These are phyloP conservation scores for Microchirus variegatus DNA, from an alignment of 2,797 vertebrate genomes.

Conservation along the genomic window DNA sequence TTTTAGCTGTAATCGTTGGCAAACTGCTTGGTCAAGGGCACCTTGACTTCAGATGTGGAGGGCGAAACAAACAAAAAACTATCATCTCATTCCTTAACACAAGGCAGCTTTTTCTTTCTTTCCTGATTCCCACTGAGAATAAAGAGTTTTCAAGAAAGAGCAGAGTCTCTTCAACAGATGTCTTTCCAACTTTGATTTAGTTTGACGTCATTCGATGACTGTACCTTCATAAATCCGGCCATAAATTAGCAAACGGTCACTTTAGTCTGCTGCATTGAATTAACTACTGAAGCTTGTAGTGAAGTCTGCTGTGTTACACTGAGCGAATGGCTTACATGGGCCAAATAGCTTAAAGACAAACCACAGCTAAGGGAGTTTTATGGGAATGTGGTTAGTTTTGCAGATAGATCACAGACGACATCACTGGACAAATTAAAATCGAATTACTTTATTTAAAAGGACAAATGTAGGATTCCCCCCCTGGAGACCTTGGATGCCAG, in stretches of 20 bases:
- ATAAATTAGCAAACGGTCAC: neutral
- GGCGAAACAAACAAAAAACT: constrained; percentile 27
- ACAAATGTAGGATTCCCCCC: neutral
- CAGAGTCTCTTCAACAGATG: neutral
- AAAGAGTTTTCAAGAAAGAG: constrained; percentile 9
- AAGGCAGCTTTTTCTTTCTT: constrained; percentile 25
- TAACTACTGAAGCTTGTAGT: too few relatives aligned
- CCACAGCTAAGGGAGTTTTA: too few relatives aligned
- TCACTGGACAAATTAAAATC: neutral
- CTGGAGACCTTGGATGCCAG: too few relatives aligned
- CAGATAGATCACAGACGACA: neutral
- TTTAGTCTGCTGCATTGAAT: neutral
- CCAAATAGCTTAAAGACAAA: neutral
- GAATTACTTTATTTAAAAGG: neutral
- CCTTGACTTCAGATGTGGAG: constrained; percentile 37
- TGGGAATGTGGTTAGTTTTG: neutral
- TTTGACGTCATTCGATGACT: neutral
- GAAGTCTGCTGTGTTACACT: too few relatives aligned
- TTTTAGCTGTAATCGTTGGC: constrained; percentile 1
- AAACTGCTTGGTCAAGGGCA: constrained; percentile 41
- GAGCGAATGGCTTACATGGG: neutral
- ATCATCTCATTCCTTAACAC: constrained; percentile 18
- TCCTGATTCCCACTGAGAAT: constrained; percentile 12
- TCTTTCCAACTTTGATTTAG: too few relatives aligned
- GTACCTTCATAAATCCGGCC: neutral